Conservation (phyloP, 2,888 invertebrate species). For the Phalera bucephala region DNA sequence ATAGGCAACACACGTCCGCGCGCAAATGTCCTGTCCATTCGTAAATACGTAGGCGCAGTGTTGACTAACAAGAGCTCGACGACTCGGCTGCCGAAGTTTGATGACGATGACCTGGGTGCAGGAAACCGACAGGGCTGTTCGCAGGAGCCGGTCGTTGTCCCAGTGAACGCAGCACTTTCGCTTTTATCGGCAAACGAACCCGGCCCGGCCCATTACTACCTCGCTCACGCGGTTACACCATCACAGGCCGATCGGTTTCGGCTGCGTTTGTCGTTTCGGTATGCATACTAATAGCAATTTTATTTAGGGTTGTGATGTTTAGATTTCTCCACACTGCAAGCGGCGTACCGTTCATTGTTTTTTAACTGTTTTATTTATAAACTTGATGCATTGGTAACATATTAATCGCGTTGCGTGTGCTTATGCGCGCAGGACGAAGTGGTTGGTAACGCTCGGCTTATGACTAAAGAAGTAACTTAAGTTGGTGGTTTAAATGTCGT, state of each 20-base stretch:
- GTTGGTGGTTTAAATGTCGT: no score
- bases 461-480: no score
- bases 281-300: slow-evolving; percentile 68
- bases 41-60: slow-evolving; percentile 13
- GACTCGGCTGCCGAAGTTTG: slow-evolving; percentile 39
- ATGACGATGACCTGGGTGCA: slow-evolving; percentile 56
- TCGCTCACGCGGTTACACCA: slow-evolving; percentile 77
- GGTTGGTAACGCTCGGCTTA: no score
- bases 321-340: slow-evolving; percentile 64
- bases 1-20: slow-evolving; percentile 7
- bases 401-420: no score
- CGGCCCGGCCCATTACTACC: slow-evolving; percentile 76
- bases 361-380: slow-evolving; percentile 36
- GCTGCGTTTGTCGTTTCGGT: slow-evolving; percentile 62
- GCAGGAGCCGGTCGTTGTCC: slow-evolving; percentile 80
- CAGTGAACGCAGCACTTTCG: slow-evolving; percentile 80
- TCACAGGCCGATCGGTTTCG: slow-evolving; percentile 63
- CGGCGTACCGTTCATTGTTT: slow-evolving; percentile 39
- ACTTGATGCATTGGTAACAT: slow-evolving; percentile 26
- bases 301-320: slow-evolving; percentile 65
- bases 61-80: slow-evolving; percentile 23
- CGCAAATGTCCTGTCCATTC: slow-evolving; percentile 6
- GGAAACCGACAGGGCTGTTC: slow-evolving; percentile 58
- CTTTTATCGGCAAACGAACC: slow-evolving; percentile 82
- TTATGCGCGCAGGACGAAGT: no score